Percentiles rank a stretch among this genome's conserved stretches.
These are phyloP conservation scores for Linnaemya vulpina DNA, from an alignment of 2,888 invertebrate genomes.

Conservation along the genomic window DNA sequence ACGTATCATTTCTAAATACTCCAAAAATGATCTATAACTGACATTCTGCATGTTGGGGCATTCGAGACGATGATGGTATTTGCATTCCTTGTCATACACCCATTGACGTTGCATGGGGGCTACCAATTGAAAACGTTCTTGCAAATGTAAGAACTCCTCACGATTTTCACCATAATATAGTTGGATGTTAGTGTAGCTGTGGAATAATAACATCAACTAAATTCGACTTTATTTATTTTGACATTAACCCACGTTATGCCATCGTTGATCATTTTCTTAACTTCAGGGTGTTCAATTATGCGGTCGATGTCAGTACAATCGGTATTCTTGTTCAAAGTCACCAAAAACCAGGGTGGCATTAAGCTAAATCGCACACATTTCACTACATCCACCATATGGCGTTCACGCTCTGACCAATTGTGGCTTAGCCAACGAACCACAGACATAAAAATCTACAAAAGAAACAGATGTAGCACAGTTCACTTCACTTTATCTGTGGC, in stretches of 20 bases:
- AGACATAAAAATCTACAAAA: conserved; percentile 88
- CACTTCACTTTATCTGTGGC: background rate
- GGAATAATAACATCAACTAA: conserved; percentile 24
- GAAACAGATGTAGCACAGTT: background rate
- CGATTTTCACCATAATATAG: conserved; percentile 88
- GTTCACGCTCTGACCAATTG: conserved; percentile 87
- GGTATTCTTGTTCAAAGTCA: conserved; percentile 89
- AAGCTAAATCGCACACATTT: conserved; percentile 90
- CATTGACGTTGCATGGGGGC: conserved; percentile 90
- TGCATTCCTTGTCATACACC: conserved; percentile 85
- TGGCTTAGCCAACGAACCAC: conserved; percentile 91
- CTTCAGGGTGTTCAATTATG: conserved; percentile 86
- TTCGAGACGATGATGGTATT: conserved; percentile 77
- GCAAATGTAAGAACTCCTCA: conserved; percentile 89
- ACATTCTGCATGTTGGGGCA: conserved; percentile 78
- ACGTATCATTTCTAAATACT: conserved; percentile 78
- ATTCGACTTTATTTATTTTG: background rate
- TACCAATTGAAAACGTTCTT: conserved; percentile 87
- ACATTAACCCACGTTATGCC: conserved; percentile 87
- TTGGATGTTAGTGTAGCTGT: conserved; percentile 90
- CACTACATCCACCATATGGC: conserved; percentile 85
- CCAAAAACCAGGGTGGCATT: conserved; percentile 91
- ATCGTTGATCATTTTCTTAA: conserved; percentile 91
- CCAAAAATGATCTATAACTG: conserved; percentile 77
- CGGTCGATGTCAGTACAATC: conserved; percentile 89